A percentile compares a stretch with the other conserved stretches of the same genome.
Evolutionary conservation across 2,113 vertebrate species (phyloP).

Genomic region (Xerus inauris): DNA sequence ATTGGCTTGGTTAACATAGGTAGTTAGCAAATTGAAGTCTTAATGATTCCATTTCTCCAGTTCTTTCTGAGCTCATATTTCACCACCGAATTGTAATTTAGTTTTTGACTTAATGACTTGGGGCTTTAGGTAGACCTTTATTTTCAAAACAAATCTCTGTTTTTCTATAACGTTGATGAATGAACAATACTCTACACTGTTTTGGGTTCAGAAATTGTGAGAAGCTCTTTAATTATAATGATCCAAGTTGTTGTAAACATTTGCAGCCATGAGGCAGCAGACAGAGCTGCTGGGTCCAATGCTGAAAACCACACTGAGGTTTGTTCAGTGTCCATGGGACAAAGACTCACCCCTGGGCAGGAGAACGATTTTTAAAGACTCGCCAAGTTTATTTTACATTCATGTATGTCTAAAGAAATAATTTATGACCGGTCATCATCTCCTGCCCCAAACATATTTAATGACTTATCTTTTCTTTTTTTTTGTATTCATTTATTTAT

Average conservation of each 20-base stretch:
- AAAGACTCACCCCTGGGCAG: background rate
- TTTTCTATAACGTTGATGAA: slow-evolving; percentile 61
- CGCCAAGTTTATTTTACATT: background rate
- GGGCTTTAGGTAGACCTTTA: slow-evolving; percentile 56
- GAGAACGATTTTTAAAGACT: background rate
- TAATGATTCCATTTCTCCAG: background rate
- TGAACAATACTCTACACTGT: slow-evolving; percentile 62
- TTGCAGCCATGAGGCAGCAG: background rate
- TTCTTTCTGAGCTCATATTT: slow-evolving; percentile 39
- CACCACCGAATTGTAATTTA: slow-evolving; percentile 50
- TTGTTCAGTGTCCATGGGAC: background rate
- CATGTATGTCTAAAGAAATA: background rate
- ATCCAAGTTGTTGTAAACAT: slow-evolving; percentile 56
- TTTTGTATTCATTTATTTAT: background rate
- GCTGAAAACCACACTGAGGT: background rate
- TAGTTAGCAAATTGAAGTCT: slow-evolving; percentile 25
- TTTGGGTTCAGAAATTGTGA: slow-evolving; percentile 43
- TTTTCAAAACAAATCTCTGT: slow-evolving; percentile 60
- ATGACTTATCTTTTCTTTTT: background rate
- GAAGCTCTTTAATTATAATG: slow-evolving; percentile 56
- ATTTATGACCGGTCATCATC: background rate
- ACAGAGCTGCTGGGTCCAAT: background rate
- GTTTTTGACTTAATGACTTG: slow-evolving; percentile 68
- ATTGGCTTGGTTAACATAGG: slow-evolving; percentile 26
- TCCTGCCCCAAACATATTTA: background rate